A percentile compares a stretch with the other conserved stretches of the same genome.
phyloP scores from a whole-genome alignment of 2,113 vertebrate genomes.

The Dipodomys stephensi region DNA sequence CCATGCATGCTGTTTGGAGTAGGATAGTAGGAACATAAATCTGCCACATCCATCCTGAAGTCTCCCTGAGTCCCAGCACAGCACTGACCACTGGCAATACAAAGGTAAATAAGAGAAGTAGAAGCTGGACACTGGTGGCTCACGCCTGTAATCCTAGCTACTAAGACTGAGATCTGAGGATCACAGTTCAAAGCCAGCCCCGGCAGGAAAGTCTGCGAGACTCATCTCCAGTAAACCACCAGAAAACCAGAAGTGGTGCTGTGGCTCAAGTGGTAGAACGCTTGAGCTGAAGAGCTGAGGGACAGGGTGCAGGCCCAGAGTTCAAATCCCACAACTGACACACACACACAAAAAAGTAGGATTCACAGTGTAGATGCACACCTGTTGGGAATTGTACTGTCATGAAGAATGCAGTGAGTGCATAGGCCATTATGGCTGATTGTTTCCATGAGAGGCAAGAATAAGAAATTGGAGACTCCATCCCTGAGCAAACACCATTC shows the following conservation, averaged over 20 bases:
- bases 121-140: too few species aligned
- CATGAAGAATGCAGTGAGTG: not conserved
- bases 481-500: not conserved
- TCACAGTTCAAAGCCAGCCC: too few species aligned
- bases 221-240: too few species aligned
- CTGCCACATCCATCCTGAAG: not conserved
- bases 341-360: not conserved
- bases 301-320: too few species aligned
- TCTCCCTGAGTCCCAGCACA: not conserved
- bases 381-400: not conserved
- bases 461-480: not conserved
- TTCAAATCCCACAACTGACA: too few species aligned
- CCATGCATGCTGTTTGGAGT: not conserved
- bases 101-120: not conserved
- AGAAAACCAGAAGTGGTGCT: too few species aligned
- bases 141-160: too few species aligned
- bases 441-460: not conserved
- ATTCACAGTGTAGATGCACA: too few species aligned
- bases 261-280: too few species aligned
- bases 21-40: fast-evolving
- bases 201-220: too few species aligned
- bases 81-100: not conserved
- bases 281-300: too few species aligned
- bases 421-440: not conserved
- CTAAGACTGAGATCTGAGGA: too few species aligned